Evolutionary conservation across 2,113 vertebrate species (phyloP), one percentile per base, ranked within the genome.

Genomic region (Erpornis zantholeuca): DNA sequence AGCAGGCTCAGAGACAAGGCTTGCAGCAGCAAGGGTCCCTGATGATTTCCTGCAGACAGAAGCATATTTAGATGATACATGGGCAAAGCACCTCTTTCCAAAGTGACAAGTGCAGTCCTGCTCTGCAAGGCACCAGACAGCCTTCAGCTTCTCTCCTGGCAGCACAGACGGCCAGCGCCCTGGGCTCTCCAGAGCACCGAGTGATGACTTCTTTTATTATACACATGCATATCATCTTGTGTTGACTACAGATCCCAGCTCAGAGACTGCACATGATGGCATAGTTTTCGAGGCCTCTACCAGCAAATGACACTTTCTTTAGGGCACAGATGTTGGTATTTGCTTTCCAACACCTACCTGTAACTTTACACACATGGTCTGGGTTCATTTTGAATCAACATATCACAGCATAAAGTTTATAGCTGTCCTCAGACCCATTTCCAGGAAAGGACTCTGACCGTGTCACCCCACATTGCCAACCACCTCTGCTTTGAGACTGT

Each of bases 281-380:
- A 69, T 21, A 66, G 53, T 77, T 66, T 49, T 20, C 75, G 86
- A 69, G 25, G 38, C 72, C 54, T 92, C 61, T 42, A 65, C 45
- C 22, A 6, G 75, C 59, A 96, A 90, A 59, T 5, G 8, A 52
- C 66, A 45, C 25, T 65, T 96, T 89, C 80, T 93, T 90, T 59
- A 97, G 87, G 78, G 42, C 95, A 96, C 97, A 97, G 92, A 94
- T 97, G 96, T 83, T 89, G 77, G 80, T 68, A 40, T 85, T 95
- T n/a, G 54, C 92, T 88, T 98, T 97, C 98, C 97, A 97, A 94
- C 96, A 97, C 95, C 73, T 95, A 86, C 45, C 85, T 42, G 72
- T 95, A 96, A 97, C 91, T 89, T 95, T 86, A 96, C 73, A 93
- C 96, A 79, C 16, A 68, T 1, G 8, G 82, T 94, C 86, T 95